A percentile compares a stretch with the other conserved stretches of the same genome.
These are phyloP conservation scores for Abrostola triplasia DNA, from an alignment of 2,888 invertebrate species.

Conservation along the genomic window DNA sequence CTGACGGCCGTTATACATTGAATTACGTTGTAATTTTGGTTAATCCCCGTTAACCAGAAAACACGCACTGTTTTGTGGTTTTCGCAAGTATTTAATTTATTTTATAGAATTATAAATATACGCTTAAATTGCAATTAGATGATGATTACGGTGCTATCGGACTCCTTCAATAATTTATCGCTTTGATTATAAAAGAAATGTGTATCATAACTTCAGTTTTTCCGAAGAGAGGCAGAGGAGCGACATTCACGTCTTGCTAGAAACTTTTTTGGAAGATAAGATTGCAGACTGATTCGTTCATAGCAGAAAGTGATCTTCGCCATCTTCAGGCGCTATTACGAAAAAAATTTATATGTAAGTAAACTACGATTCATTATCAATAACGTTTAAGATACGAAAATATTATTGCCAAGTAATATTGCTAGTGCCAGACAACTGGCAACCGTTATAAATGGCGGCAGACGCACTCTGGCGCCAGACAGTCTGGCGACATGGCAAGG, in stretches of 20 bases:
- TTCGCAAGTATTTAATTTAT: conserved; percentile 5
- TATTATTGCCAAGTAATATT: conserved; percentile 35
- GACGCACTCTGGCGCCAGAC: conserved; percentile 69
- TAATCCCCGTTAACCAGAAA: conserved; percentile 15
- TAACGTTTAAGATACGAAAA: conserved; percentile 19
- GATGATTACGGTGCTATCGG: no score
- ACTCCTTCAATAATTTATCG: no score
- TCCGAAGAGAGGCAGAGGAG: no score
- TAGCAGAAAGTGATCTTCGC: no score
- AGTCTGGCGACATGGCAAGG: conserved; percentile 67
- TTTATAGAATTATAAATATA: not conserved
- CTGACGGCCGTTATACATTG: conserved; percentile 10
- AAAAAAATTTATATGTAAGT: no score
- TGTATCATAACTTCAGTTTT: no score
- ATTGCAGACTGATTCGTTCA: no score
- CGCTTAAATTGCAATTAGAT: not conserved
- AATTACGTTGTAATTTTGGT: conserved; percentile 26
- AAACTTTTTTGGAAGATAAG: no score
- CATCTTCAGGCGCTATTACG: no score
- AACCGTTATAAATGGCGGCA: conserved; percentile 43
- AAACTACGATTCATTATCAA: no score
- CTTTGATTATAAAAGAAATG: no score
- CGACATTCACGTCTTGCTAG: no score
- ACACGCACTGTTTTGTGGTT: conserved; percentile 23
- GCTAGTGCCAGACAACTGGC: conserved; percentile 29